phyloP scores from a whole-genome alignment of 2,113 vertebrate species.

The Xiphophorus maculatus region DNA sequence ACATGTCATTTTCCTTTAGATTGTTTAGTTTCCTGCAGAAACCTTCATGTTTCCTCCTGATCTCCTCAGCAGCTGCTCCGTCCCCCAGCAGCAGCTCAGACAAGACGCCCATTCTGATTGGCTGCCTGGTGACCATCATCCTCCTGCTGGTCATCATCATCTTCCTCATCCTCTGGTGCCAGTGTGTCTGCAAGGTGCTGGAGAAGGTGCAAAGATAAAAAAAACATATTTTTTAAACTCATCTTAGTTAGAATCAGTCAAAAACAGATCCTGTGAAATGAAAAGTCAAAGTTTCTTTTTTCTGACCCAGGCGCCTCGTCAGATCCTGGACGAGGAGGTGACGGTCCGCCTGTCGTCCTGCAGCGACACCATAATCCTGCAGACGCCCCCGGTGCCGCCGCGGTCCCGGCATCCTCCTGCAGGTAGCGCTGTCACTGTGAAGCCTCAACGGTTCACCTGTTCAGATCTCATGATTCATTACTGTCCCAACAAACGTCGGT shows the following conservation, averaged over 20 bases:
- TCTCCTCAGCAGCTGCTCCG: slow-evolving; percentile 55
- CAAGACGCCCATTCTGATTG: slow-evolving; percentile 86
- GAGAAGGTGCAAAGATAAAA: slow-evolving; percentile 83
- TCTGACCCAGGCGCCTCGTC: slow-evolving; percentile 82
- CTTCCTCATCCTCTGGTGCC: slow-evolving; percentile 90
- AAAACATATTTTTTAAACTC: too few species aligned
- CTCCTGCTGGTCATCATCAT: slow-evolving; percentile 89
- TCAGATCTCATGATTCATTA: too few species aligned
- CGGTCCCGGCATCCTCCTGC: slow-evolving; percentile 49
- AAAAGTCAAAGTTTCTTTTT: background rate
- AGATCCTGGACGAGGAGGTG: slow-evolving; percentile 89
- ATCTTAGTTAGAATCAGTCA: too few species aligned
- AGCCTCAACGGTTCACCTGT: too few species aligned
- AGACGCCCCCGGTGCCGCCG: slow-evolving; percentile 82
- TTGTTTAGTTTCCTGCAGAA: background rate
- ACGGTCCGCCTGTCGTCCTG: slow-evolving; percentile 88
- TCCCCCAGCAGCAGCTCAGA: slow-evolving; percentile 74
- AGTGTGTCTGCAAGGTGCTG: slow-evolving; percentile 89
- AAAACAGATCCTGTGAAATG: background rate
- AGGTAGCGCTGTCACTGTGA: slow-evolving; percentile 33
- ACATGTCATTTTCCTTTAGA: background rate
- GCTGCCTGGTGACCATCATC: slow-evolving; percentile 92
- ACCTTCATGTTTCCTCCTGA: background rate
- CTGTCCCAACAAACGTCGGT: too few species aligned
- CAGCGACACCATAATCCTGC: slow-evolving; percentile 87